Evolutionary conservation across 1,140 invertebrate genomes (phyloP).

Genomic region (Bradynema listronoti): DNA sequence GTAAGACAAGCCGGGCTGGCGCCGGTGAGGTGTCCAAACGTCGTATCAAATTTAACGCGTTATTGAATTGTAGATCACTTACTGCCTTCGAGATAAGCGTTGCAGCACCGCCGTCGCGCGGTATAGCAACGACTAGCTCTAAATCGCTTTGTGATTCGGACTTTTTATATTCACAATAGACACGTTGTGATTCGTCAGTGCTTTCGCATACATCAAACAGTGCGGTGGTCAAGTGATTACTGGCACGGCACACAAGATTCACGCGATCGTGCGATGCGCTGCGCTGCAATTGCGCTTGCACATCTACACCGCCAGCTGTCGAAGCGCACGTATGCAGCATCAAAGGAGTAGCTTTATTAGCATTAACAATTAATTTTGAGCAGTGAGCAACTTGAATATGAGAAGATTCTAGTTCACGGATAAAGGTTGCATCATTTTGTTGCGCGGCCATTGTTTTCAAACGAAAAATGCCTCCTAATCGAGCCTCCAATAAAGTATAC

Average conservation of each 20-base stretch:
- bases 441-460: slow-evolving; percentile 36
- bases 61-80: slow-evolving; percentile 16
- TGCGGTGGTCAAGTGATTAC: background rate
- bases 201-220: slow-evolving; percentile 19
- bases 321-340: slow-evolving; percentile 18
- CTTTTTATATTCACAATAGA: slow-evolving; percentile 25
- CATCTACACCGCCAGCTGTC: slow-evolving; percentile 8
- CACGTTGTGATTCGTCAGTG: slow-evolving; percentile 7
- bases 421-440: slow-evolving; percentile 15
- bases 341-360: slow-evolving; percentile 1
- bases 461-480: slow-evolving; percentile 22
- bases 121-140: slow-evolving; percentile 22
- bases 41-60: slow-evolving; percentile 23
- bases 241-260: slow-evolving; percentile 15
- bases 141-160: slow-evolving; percentile 19
- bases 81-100: slow-evolving; percentile 32
- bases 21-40: slow-evolving; percentile 21
- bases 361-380: background rate
- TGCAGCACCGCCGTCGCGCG: slow-evolving; percentile 34
- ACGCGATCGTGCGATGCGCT: slow-evolving; percentile 9
- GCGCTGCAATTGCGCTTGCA: slow-evolving; percentile 24
- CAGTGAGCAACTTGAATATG: slow-evolving; percentile 18
- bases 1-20: slow-evolving; percentile 1
- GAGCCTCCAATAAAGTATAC: slow-evolving; percentile 7
- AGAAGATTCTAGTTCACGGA: slow-evolving; percentile 25